Evolutionary conservation across 2,797 vertebrate genomes (phyloP).

Genomic region (Cichlasoma orientale): DNA sequence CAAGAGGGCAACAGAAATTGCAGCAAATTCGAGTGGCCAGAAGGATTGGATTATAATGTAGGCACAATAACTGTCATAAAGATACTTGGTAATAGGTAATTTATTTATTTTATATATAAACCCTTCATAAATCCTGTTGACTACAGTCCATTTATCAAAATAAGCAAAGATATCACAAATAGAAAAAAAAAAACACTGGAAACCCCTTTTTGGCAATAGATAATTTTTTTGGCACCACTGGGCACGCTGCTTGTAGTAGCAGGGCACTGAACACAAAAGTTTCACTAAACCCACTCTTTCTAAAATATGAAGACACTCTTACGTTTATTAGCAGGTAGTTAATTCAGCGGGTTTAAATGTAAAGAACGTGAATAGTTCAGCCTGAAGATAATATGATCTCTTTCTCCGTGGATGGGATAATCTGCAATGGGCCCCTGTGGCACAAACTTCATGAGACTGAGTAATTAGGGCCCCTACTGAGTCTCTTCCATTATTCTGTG

Average conservation of each 20-base stretch:
- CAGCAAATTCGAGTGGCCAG: no score
- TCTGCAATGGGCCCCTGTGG: neutral
- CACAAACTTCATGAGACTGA: neutral
- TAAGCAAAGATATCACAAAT: no score
- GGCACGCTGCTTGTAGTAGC: neutral
- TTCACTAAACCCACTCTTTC: neutral
- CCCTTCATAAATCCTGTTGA: no score
- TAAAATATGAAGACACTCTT: neutral
- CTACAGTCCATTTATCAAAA: no score
- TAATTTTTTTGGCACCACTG: neutral
- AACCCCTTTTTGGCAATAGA: neutral
- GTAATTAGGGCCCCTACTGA: neutral
- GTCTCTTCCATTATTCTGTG: neutral
- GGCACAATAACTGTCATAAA: no score
- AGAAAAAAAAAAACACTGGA: no score
- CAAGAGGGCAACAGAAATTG: no score
- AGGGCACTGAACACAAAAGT: neutral
- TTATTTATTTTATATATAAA: no score
- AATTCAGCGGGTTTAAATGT: neutral
- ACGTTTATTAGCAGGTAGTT: no score
- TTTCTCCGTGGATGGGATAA: neutral
- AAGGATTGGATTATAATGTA: no score
- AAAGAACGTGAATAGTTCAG: neutral
- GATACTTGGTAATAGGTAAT: no score
- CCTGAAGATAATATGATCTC: neutral